Base-by-base conservation (phyloP, 2,888 invertebrate species). In the Drosophila cracens region DNA sequence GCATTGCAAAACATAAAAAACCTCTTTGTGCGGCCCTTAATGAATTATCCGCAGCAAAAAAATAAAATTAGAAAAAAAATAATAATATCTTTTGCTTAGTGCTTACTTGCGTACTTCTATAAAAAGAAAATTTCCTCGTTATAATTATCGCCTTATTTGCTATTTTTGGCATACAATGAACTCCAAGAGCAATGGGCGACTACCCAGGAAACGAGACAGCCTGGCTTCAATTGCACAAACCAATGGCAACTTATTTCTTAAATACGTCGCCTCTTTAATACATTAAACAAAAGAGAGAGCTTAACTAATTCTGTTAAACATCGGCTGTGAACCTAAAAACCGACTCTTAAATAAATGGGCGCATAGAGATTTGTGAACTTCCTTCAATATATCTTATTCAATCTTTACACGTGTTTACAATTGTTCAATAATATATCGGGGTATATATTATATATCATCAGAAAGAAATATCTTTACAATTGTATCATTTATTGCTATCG, bases 1-100 rank as follows among this genome's bases (percentile, higher is more conserved):
- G 57, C 56, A 36, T 54, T 38, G 25, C 13, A 27, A 27, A 54
- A 27, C 27, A 54, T 18, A n/a, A 29, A 46, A 46, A 21, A 16
- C 16, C 8, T 4, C 7, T 46, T 46, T 46, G 13, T 46, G 21
- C 46, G 13, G 13, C 46, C 13, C 13, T 46, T 21, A n/a, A 4
- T 21, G 13, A 21, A 43, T 43, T 21, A 43, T 43, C 11, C 21
- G 21, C 2, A 11, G 1, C 11, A 21, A 46, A 46, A 25, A 16
- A 33, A 33, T 33, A 10, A 33, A 31, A 10, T 31, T 31, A 31
- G 31, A 31, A 31, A 31, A 10, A 31, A 33, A 33, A 33, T 1
- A 33, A 33, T 33, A 33, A 11, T n/a, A 40, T 8, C 4, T 16
- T 8, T 46, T 7, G 4, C 13, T 21, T 16, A 7, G 21, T 2